A percentile compares a stretch with the other conserved stretches of the same genome.
phyloP scores from a whole-genome alignment of 2,888 invertebrate species.

The Chironomus riparius region DNA sequence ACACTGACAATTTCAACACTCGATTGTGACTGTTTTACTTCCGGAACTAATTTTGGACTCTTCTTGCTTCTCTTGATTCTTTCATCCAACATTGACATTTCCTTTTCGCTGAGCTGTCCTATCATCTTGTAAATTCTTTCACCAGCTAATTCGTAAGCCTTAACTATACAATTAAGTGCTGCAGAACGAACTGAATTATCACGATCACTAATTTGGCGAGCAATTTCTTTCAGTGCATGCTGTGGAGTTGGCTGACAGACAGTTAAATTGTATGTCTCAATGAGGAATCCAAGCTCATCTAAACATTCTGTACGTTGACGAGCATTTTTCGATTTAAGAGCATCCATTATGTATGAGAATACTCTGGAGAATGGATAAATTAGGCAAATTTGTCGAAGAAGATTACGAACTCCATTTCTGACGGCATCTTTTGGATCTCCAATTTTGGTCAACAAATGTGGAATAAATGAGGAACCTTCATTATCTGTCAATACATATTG shows the following conservation, averaged over 20 bases:
- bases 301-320: conserved; percentile 93
- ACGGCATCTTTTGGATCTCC: conserved; percentile 96
- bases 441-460: conserved; percentile 88
- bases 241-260: conserved; percentile 75
- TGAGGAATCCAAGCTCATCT: conserved; percentile 78
- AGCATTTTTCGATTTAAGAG: conserved; percentile 92
- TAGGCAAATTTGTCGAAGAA: conserved; percentile 74
- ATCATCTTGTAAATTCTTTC: conserved; percentile 86
- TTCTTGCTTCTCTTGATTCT: conserved; percentile 86
- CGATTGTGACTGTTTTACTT: conserved; percentile 37
- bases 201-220: conserved; percentile 89
- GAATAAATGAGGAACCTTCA: conserved; percentile 89
- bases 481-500: conserved; percentile 81
- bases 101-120: conserved; percentile 90
- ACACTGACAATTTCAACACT: conserved; percentile 42
- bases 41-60: conserved; percentile 43
- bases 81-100: conserved; percentile 87
- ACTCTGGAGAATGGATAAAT: conserved; percentile 84
- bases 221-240: conserved; percentile 72
- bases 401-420: conserved; percentile 74
- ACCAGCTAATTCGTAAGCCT: conserved; percentile 82
- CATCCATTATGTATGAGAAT: conserved; percentile 87
- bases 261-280: conserved; percentile 74
- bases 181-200: conserved; percentile 94
- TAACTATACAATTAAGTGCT: conserved; percentile 86